Evolutionary conservation across 53 echinoderm and acorn worm species (phyloP).

Genomic region (Henricia sp.): DNA sequence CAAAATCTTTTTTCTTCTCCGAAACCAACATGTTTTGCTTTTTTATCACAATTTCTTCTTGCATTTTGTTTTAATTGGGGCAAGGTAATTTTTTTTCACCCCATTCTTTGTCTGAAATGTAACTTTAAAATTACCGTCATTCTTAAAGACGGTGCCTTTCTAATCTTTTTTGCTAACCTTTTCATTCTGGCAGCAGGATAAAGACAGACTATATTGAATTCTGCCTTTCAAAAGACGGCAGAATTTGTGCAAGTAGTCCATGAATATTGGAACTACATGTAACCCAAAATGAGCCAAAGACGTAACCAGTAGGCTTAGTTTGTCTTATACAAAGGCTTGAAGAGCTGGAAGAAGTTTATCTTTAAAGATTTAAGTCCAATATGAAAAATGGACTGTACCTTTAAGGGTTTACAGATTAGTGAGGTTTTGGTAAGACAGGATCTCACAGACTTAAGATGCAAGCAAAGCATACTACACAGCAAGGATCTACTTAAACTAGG

Average conservation of each 20-base stretch:
- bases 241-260: too few relatives aligned
- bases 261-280: too few relatives aligned
- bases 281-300: too few relatives aligned
- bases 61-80: constrained; percentile 26
- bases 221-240: too few relatives aligned
- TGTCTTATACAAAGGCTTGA: too few relatives aligned
- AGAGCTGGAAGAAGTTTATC: constrained; percentile 20
- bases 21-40: constrained; percentile 58
- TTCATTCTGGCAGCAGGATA: too few relatives aligned
- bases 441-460: constrained; percentile 27
- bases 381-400: constrained; percentile 33
- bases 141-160: constrained; percentile 31
- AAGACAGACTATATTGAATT: too few relatives aligned
- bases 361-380: constrained; percentile 3
- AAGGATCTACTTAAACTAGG: constrained; percentile 44
- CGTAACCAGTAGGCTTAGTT: too few relatives aligned
- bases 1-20: constrained; percentile 58
- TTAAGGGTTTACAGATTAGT: background rate
- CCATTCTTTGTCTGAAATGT: too few relatives aligned
- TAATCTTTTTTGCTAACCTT: too few relatives aligned
- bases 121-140: too few relatives aligned
- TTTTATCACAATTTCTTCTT: constrained; percentile 26
- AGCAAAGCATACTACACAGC: constrained; percentile 51
- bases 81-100: too few relatives aligned
- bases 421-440: constrained; percentile 27